A percentile compares a stretch with the other conserved stretches of the same genome.
phyloP scores from a whole-genome alignment of 1,140 invertebrate genomes.

The Leptinotarsa defecta region DNA sequence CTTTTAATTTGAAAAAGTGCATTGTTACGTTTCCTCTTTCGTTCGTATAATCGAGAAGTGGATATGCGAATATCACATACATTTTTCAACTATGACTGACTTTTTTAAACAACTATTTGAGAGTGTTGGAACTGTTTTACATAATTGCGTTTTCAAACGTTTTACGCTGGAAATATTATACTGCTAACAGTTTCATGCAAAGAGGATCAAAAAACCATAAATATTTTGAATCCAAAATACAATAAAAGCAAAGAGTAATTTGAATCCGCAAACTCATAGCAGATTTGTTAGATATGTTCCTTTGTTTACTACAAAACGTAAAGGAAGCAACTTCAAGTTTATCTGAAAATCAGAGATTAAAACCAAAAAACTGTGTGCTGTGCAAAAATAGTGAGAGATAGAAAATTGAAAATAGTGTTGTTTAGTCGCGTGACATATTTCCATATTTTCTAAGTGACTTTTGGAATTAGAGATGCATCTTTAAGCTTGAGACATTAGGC shows the following conservation, averaged over 20 bases:
- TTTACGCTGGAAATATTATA: not conserved
- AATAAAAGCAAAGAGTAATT: not conserved
- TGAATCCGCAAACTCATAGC: not conserved
- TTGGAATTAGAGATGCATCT: too few species aligned
- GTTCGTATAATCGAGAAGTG: slow-evolving; percentile 12
- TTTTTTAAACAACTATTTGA: not conserved
- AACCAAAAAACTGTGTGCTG: too few species aligned
- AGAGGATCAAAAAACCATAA: not conserved
- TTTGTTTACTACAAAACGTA: too few species aligned
- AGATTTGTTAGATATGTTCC: too few species aligned
- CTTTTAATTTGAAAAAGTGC: slow-evolving; percentile 29
- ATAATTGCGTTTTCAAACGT: slow-evolving; percentile 1
- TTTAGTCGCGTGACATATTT: too few species aligned
- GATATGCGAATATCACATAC: slow-evolving; percentile 22
- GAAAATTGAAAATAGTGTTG: too few species aligned
- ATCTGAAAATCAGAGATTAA: too few species aligned
- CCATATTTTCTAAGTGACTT: too few species aligned
- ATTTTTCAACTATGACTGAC: not conserved
- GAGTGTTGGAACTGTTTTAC: slow-evolving; percentile 11
- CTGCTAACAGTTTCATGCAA: not conserved
- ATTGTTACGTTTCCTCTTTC: slow-evolving; percentile 25
- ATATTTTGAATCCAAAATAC: not conserved
- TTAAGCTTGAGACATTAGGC: too few species aligned
- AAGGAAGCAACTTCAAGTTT: too few species aligned
- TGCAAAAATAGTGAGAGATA: too few species aligned